These are phyloP conservation scores for Apodemia mormo DNA, from an alignment of 2,888 invertebrate species.

Conservation along the genomic window DNA sequence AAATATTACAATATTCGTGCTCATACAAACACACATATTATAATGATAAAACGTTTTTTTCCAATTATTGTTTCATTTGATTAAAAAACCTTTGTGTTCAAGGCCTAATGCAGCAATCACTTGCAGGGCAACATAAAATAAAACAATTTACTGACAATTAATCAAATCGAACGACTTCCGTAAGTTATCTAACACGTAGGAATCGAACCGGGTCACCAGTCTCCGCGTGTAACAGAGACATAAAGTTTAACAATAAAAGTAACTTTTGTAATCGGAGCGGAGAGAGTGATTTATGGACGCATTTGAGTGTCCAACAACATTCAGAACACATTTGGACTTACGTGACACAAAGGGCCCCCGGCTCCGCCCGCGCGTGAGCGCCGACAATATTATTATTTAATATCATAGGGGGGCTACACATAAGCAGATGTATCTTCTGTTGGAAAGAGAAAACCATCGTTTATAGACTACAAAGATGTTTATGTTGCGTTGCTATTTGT, in stretches of 20 bases:
- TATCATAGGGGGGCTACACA: too few relatives aligned
- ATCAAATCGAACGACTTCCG: conserved; percentile 11
- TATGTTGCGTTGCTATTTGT: too few relatives aligned
- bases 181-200: background rate
- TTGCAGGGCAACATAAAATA: background rate
- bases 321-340: background rate
- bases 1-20: too few relatives aligned
- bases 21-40: too few relatives aligned
- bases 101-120: background rate
- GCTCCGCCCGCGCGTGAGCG: too few relatives aligned
- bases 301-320: background rate
- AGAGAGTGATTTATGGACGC: background rate
- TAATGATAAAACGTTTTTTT: background rate
- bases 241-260: background rate
- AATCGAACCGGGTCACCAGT: background rate
- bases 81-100: background rate
- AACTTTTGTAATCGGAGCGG: background rate
- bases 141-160: conserved; percentile 8
- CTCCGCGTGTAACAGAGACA: conserved; percentile 5
- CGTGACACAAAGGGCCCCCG: background rate
- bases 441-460: too few relatives aligned
- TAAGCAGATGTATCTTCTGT: too few relatives aligned
- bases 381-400: too few relatives aligned
- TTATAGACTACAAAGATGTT: too few relatives aligned
- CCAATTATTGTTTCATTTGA: background rate